These are phyloP conservation scores for Zelleria hepariella DNA, from an alignment of 2,888 invertebrate genomes.

Conservation along the genomic window DNA sequence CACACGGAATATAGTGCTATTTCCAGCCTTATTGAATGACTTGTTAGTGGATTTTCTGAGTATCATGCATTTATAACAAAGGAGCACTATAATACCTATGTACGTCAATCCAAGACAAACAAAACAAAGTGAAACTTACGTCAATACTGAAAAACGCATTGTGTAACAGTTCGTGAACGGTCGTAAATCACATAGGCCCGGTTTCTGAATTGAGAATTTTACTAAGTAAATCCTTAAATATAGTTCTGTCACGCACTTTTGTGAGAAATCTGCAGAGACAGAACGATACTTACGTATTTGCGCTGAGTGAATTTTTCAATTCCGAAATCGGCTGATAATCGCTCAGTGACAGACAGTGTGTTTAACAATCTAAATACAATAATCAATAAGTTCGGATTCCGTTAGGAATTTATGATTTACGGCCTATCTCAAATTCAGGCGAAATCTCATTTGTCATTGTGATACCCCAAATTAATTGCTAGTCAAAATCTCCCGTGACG, in stretches of 20 bases:
- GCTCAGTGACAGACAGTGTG: no score
- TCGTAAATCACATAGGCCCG: background rate
- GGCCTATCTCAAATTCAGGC: background rate
- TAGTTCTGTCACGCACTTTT: no score
- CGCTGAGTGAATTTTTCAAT: no score
- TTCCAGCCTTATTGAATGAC: no score
- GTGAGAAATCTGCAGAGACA: no score
- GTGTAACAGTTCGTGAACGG: background rate
- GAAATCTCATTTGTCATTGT: background rate
- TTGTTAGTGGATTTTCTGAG: no score
- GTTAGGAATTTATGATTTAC: background rate
- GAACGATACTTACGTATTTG: no score
- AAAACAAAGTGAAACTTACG: background rate
- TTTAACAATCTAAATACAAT: no score
- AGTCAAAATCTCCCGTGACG: constrained; percentile 1
- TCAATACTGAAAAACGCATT: background rate
- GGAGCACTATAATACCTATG: background rate
- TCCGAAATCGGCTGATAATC: no score
- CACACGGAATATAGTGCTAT: no score
- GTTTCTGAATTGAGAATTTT: no score
- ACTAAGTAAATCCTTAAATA: no score
- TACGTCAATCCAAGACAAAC: background rate
- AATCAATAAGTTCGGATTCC: background rate
- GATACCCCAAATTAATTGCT: background rate
- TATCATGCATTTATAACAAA: background rate